Percentiles rank a stretch among this genome's conserved stretches.
These are phyloP conservation scores for Onthophagus sagittarius DNA, from an alignment of 2,888 invertebrate genomes.

Conservation along the genomic window DNA sequence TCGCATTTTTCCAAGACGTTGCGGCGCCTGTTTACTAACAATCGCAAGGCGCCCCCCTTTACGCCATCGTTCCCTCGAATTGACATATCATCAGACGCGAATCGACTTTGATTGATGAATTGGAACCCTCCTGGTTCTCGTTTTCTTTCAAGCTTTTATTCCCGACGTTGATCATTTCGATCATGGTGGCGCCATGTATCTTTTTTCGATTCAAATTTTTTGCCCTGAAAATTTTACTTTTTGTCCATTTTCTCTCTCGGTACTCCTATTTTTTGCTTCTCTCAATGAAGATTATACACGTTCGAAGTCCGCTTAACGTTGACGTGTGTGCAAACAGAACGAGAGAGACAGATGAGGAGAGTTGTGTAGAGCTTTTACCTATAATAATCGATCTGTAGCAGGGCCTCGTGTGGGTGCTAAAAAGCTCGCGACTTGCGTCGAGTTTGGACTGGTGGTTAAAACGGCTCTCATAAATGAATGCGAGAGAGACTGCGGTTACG, in stretches of 20 bases:
- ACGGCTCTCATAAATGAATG: not conserved
- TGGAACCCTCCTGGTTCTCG: not conserved
- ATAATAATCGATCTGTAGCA: not conserved
- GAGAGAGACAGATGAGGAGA: not conserved
- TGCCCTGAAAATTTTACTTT: too few relatives aligned
- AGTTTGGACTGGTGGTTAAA: not conserved
- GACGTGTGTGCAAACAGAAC: not conserved
- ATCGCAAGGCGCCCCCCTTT: not conserved
- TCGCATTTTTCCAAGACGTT: not conserved
- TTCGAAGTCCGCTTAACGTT: not conserved
- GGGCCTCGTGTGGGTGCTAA: not conserved
- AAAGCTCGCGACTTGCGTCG: not conserved
- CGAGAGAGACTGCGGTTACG: not conserved
- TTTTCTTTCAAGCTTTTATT: not conserved
- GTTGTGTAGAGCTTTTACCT: not conserved
- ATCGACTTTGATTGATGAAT: not conserved
- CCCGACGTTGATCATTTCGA: not conserved
- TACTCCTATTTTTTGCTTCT: not conserved
- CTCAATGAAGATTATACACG: not conserved
- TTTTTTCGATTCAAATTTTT: not conserved
- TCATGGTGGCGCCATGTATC: not conserved
- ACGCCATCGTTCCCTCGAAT: not conserved
- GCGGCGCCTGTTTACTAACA: not conserved
- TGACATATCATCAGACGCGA: not conserved
- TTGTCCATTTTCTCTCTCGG: not conserved